Evolutionary conservation across 2,113 vertebrate species (phyloP).

Genomic region (Emydura subglobosa): DNA sequence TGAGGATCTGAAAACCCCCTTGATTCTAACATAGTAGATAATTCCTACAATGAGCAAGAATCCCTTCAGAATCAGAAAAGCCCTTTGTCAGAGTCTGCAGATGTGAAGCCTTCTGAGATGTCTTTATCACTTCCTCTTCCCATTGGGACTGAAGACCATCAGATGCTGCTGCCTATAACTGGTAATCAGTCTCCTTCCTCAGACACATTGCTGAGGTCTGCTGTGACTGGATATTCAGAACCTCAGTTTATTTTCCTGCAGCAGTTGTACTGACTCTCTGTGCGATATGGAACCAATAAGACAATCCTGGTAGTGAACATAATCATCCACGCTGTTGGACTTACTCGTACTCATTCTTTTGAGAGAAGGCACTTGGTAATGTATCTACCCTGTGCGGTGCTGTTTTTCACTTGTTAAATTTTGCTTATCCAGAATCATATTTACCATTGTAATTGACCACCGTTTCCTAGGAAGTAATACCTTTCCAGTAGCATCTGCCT

Average conservation of each 20-base stretch:
- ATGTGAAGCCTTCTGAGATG: slow-evolving; percentile 84
- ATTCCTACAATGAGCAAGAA: slow-evolving; percentile 78
- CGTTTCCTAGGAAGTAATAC: slow-evolving; percentile 20
- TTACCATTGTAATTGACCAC: not conserved
- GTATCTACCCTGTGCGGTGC: slow-evolving; percentile 50
- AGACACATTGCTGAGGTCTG: slow-evolving; percentile 79
- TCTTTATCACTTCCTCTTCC: slow-evolving; percentile 82
- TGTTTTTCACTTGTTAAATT: slow-evolving; percentile 17
- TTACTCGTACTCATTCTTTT: slow-evolving; percentile 15
- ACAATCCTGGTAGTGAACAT: slow-evolving; percentile 19
- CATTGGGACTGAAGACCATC: slow-evolving; percentile 82
- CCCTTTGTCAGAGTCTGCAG: slow-evolving; percentile 78
- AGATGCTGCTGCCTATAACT: slow-evolving; percentile 81
- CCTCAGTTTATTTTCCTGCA: slow-evolving; percentile 88
- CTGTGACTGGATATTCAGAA: slow-evolving; percentile 83
- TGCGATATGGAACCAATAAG: slow-evolving; percentile 29
- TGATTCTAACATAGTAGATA: slow-evolving; percentile 71
- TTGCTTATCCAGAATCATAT: slow-evolving; percentile 18
- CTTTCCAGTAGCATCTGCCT: slow-evolving; percentile 55
- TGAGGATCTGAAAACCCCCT: slow-evolving; percentile 78
- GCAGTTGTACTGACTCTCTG: slow-evolving; percentile 81
- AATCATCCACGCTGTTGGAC: slow-evolving; percentile 38
- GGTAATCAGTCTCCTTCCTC: slow-evolving; percentile 81
- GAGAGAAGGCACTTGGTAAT: slow-evolving; percentile 56
- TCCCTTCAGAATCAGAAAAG: slow-evolving; percentile 79